Percentiles rank a stretch among this genome's conserved stretches.
phyloP scores from a whole-genome alignment of 1,140 invertebrate species.

The Caenorhabditis inopinata region DNA sequence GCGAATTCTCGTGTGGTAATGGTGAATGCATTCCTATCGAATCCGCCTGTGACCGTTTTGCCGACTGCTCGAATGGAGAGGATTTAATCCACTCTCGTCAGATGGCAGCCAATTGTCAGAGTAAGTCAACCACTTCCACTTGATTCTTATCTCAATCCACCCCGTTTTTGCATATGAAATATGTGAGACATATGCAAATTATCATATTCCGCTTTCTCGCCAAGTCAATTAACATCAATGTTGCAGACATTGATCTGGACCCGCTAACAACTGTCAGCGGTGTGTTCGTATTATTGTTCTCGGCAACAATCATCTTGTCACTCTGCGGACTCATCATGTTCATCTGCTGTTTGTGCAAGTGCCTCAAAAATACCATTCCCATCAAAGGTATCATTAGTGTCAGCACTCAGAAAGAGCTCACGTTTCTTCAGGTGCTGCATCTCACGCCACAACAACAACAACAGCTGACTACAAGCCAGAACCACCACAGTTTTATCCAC shows the following conservation, averaged over 20 bases:
- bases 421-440: not conserved
- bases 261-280: slow-evolving; percentile 38
- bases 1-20: slow-evolving; percentile 46
- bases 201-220: not conserved
- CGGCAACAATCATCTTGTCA: slow-evolving; percentile 23
- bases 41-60: slow-evolving; percentile 47
- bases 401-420: no score
- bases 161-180: slow-evolving; percentile 4
- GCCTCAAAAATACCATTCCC: not conserved
- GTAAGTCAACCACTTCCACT: slow-evolving; percentile 29
- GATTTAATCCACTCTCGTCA: slow-evolving; percentile 39
- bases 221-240: not conserved
- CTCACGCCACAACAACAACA: not conserved
- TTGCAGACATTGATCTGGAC: slow-evolving; percentile 40
- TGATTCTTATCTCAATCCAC: slow-evolving; percentile 8
- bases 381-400: slow-evolving; percentile 36
- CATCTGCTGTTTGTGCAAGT: slow-evolving; percentile 24
- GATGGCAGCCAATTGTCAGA: slow-evolving; percentile 43
- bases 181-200: slow-evolving; percentile 3
- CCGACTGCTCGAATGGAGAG: slow-evolving; percentile 46
- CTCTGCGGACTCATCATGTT: slow-evolving; percentile 31
- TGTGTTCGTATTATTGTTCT: slow-evolving; percentile 36
- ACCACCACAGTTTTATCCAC: slow-evolving; percentile 44
- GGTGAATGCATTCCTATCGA: slow-evolving; percentile 48
- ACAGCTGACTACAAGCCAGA: slow-evolving; percentile 18